These are phyloP conservation scores for Corvus hawaiiensis DNA, from an alignment of 2,113 vertebrate genomes.

Conservation along the genomic window DNA sequence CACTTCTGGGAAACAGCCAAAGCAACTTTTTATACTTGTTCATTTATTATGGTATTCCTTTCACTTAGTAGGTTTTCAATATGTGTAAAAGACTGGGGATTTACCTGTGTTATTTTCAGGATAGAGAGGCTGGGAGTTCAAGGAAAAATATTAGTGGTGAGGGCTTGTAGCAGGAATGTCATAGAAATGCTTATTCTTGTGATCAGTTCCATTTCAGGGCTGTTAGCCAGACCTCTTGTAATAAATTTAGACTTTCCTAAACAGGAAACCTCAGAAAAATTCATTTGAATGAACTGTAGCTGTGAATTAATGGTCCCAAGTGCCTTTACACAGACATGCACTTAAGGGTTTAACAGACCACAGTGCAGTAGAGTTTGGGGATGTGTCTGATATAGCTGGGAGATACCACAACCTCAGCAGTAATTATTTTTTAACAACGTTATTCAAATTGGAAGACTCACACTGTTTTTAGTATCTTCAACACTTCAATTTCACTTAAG, in stretches of 20 bases:
- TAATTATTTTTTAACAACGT: background rate
- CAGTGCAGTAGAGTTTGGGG: background rate
- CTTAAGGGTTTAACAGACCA: background rate
- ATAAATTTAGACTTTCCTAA: slow-evolving; percentile 15
- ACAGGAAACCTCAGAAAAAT: slow-evolving; percentile 28
- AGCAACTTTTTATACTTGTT: background rate
- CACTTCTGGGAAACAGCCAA: background rate
- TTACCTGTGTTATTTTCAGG: background rate
- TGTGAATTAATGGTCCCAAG: background rate
- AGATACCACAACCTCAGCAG: background rate
- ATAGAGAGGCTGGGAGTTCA: background rate
- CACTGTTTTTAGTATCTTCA: background rate
- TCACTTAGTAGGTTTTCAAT: background rate
- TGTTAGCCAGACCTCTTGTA: background rate
- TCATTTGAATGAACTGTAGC: background rate
- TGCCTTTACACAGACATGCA: background rate
- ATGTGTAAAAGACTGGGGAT: background rate
- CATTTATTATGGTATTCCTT: background rate
- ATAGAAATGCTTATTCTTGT: background rate
- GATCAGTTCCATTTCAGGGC: background rate
- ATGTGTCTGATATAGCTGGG: background rate
- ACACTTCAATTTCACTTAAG: background rate
- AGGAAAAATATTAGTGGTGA: background rate
- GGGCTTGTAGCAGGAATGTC: background rate
- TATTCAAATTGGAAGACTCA: background rate